Evolutionary conservation across 2,888 invertebrate species (phyloP).

Genomic region (Pseudeuparius sepicola): DNA sequence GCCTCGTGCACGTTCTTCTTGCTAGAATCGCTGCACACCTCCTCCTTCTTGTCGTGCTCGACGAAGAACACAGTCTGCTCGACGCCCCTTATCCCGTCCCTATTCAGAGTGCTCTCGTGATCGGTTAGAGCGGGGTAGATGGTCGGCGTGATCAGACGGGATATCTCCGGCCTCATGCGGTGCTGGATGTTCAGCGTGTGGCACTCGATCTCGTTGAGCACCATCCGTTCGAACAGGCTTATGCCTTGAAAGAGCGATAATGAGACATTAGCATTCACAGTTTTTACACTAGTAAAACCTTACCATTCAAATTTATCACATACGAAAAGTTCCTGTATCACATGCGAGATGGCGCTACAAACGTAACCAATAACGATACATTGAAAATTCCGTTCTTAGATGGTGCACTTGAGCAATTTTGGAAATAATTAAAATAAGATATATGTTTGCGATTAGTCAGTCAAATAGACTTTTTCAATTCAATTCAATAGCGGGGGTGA

Average conservation of each 20-base stretch:
- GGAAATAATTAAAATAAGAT: no score
- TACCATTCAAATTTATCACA: no score
- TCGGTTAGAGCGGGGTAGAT: conserved; percentile 56
- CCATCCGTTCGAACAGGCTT: conserved; percentile 73
- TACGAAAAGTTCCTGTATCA: no score
- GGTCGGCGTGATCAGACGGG: conserved; percentile 49
- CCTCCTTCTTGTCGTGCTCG: conserved; percentile 40
- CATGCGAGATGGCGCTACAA: no score
- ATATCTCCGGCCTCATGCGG: conserved; percentile 62
- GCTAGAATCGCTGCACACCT: conserved; percentile 32
- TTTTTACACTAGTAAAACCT: no score
- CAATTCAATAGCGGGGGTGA: no score
- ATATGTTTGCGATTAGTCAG: no score
- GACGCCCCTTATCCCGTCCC: conserved; percentile 51
- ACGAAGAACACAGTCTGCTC: conserved; percentile 55
- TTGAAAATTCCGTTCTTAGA: no score
- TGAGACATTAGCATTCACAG: no score
- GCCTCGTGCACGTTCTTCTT: conserved; percentile 57
- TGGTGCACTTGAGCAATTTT: no score
- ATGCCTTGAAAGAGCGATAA: conserved; percentile 43
- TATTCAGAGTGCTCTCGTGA: conserved; percentile 45
- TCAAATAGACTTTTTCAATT: no score
- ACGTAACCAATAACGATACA: no score
- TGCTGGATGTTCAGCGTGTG: conserved; percentile 51
- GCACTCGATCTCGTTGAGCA: conserved; percentile 42